Evolutionary conservation across 2,113 vertebrate species (phyloP).

Genomic region (Cyanoliseus patagonus): DNA sequence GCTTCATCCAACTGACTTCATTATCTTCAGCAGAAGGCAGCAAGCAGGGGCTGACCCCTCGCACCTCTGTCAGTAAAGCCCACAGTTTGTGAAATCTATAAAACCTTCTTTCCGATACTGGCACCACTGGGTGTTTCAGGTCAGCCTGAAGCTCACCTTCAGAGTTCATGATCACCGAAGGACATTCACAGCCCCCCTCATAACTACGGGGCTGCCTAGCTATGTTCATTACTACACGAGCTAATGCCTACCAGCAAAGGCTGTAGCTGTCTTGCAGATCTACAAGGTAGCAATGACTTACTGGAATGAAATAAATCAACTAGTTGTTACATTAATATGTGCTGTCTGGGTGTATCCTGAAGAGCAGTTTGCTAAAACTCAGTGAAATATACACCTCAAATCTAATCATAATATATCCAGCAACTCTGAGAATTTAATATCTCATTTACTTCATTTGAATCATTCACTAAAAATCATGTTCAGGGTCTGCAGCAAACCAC

Average conservation of each 20-base stretch:
- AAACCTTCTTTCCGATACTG: not conserved
- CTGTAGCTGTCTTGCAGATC: not conserved
- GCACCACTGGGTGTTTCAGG: not conserved
- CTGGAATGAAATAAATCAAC: not conserved
- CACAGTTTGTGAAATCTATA: not conserved
- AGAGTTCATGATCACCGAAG: not conserved
- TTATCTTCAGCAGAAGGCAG: not conserved
- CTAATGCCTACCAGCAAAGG: not conserved
- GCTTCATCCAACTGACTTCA: not conserved
- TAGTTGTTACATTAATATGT: not conserved
- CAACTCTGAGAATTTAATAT: conserved; percentile 22
- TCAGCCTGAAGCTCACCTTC: not conserved
- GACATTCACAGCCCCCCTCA: not conserved
- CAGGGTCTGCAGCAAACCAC: conserved; percentile 40
- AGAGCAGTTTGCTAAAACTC: conserved; percentile 32
- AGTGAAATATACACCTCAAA: conserved; percentile 20
- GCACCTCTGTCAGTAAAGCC: not conserved
- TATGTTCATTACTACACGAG: not conserved
- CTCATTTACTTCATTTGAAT: conserved; percentile 29
- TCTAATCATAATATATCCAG: conserved; percentile 7
- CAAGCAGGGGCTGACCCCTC: not conserved
- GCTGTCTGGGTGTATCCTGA: conserved; percentile 33
- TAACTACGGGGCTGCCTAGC: not conserved
- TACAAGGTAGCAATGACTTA: not conserved
- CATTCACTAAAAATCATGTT: conserved; percentile 16